phyloP scores from a whole-genome alignment of 1,140 invertebrate species.

The Bombus ignitus region DNA sequence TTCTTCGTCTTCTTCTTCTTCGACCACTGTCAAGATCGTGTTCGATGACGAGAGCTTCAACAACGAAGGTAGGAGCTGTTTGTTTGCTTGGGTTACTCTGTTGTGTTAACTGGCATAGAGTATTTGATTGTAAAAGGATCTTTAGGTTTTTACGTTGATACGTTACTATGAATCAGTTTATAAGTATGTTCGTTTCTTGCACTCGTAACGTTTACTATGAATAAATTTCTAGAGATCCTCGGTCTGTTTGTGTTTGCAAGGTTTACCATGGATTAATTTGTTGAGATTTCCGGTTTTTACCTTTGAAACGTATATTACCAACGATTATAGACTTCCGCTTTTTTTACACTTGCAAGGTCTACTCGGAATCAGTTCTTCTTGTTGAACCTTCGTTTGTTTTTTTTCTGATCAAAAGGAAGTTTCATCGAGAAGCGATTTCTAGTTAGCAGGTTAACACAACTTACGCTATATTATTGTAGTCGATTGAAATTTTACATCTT shows the following conservation, averaged over 20 bases:
- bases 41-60: slow-evolving; percentile 37
- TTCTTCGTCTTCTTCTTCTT: not conserved
- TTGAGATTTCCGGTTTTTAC: not conserved
- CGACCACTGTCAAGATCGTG: not conserved
- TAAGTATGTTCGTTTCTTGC: too few species aligned
- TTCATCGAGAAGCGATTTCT: not conserved
- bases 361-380: too few species aligned
- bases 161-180: too few species aligned
- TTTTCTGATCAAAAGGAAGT: not conserved
- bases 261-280: not conserved
- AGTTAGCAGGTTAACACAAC: too few species aligned
- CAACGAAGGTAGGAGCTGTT: slow-evolving; percentile 50
- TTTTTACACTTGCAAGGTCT: not conserved
- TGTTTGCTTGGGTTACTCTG: not conserved
- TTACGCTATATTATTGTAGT: not conserved
- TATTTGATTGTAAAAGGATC: not conserved
- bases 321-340: not conserved
- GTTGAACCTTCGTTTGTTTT: not conserved
- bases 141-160: not conserved
- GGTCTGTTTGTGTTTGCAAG: too few species aligned
- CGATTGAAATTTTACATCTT: too few species aligned
- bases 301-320: not conserved
- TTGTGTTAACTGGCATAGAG: not conserved
- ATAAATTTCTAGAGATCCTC: too few species aligned
- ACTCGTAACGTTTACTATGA: too few species aligned